These are phyloP conservation scores for Arctocebus calabarensis DNA, from an alignment of 2,797 vertebrate genomes.

Conservation along the genomic window DNA sequence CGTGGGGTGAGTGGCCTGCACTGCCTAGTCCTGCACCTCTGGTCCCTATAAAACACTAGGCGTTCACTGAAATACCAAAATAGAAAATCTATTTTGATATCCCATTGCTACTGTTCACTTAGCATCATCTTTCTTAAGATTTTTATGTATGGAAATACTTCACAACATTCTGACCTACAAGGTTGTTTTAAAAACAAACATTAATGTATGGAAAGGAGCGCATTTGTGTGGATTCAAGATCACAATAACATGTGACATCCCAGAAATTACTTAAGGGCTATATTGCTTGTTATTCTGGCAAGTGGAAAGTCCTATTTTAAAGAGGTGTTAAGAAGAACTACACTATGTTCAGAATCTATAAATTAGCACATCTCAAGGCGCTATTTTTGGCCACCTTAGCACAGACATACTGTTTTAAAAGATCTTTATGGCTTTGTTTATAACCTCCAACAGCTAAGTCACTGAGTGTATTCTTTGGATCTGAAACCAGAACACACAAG, in stretches of 20 bases:
- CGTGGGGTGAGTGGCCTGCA: neutral
- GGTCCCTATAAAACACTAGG: neutral
- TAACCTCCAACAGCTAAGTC: neutral
- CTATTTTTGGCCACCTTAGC: slow-evolving; percentile 49
- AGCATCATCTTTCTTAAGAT: neutral
- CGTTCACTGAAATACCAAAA: neutral
- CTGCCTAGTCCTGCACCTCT: neutral
- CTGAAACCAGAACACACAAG: neutral
- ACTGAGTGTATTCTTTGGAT: neutral
- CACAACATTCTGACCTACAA: slow-evolving; percentile 12
- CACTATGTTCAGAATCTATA: slow-evolving; percentile 32
- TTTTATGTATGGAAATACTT: slow-evolving; percentile 11
- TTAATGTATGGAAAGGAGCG: neutral
- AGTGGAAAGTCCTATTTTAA: slow-evolving; percentile 59
- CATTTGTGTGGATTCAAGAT: neutral
- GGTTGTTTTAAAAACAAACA: slow-evolving; percentile 34
- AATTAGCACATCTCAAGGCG: slow-evolving; percentile 49
- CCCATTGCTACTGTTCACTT: neutral
- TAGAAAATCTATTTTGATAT: neutral
- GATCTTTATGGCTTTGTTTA: neutral
- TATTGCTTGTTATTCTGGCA: slow-evolving; percentile 38
- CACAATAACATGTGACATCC: neutral
- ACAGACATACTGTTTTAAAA: slow-evolving; percentile 50
- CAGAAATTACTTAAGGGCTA: slow-evolving; percentile 4
- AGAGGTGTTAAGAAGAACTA: slow-evolving; percentile 55